phyloP scores from a whole-genome alignment of 2,888 invertebrate genomes.

The Lepidochitona cinerea region DNA sequence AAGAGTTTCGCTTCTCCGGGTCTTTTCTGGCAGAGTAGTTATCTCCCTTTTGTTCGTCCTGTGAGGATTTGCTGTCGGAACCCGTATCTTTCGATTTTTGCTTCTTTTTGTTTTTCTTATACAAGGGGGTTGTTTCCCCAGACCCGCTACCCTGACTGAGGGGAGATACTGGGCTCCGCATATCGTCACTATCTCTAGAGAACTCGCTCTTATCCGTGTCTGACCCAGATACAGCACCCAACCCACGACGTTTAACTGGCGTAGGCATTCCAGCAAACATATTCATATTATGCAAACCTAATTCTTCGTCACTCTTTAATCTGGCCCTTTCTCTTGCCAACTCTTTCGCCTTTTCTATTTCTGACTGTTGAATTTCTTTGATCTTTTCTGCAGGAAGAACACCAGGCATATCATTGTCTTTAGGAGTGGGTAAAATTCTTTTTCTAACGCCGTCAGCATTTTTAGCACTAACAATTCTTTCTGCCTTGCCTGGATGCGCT shows the following conservation, averaged over 20 bases:
- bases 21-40: slow-evolving; percentile 20
- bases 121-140: background rate
- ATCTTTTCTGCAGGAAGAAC: slow-evolving; percentile 71
- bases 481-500: slow-evolving; percentile 27
- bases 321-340: slow-evolving; percentile 77
- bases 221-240: background rate
- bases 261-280: background rate
- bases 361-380: slow-evolving; percentile 45
- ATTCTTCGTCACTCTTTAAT: slow-evolving; percentile 81
- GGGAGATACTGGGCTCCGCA: background rate
- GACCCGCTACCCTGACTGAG: background rate
- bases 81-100: slow-evolving; percentile 13
- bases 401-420: slow-evolving; percentile 29
- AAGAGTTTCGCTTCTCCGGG: slow-evolving; percentile 62
- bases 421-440: slow-evolving; percentile 50
- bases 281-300: slow-evolving; percentile 72
- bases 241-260: background rate
- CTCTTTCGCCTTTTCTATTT: slow-evolving; percentile 69
- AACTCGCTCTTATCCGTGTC: background rate
- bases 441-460: slow-evolving; percentile 38
- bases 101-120: slow-evolving; percentile 28
- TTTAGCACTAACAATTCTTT: background rate
- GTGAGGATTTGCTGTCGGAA: slow-evolving; percentile 5
- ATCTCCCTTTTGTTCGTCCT: slow-evolving; percentile 4
- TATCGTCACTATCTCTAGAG: background rate